These are phyloP conservation scores for Anas acuta DNA, from an alignment of 2,797 vertebrate genomes.

Conservation along the genomic window DNA sequence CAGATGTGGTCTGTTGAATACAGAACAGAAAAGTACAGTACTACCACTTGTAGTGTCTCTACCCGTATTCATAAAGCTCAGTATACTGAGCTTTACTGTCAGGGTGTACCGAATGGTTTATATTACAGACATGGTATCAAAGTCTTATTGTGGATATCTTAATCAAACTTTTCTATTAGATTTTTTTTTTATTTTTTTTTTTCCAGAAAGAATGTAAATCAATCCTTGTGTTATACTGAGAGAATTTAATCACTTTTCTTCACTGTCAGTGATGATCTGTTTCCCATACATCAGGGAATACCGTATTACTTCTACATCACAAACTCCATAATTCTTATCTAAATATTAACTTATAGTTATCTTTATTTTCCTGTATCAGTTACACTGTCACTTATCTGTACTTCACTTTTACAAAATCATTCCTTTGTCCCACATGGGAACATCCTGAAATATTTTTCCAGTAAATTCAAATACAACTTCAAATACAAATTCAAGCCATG, in stretches of 20 bases:
- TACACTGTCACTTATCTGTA: not conserved
- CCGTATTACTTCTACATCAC: not conserved
- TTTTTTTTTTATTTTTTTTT: not conserved
- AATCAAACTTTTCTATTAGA: not conserved
- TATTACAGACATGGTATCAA: not conserved
- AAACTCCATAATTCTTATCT: not conserved
- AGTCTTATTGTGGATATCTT: not conserved
- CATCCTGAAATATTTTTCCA: not conserved
- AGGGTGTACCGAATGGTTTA: not conserved
- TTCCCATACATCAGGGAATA: not conserved
- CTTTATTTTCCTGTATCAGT: not conserved
- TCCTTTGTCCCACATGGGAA: not conserved
- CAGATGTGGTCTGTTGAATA: not conserved
- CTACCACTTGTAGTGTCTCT: not conserved
- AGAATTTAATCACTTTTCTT: not conserved
- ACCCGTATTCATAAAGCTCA: accelerated
- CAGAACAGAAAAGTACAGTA: not conserved
- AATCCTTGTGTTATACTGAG: not conserved
- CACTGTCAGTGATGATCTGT: not conserved
- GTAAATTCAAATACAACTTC: not conserved
- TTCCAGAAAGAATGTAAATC: not conserved
- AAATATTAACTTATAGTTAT: not conserved
- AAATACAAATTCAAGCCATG: not conserved
- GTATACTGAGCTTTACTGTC: not conserved
- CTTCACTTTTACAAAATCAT: not conserved